Base-by-base conservation (phyloP, 1,140 invertebrate genomes). In the Cephus cinctus region DNA sequence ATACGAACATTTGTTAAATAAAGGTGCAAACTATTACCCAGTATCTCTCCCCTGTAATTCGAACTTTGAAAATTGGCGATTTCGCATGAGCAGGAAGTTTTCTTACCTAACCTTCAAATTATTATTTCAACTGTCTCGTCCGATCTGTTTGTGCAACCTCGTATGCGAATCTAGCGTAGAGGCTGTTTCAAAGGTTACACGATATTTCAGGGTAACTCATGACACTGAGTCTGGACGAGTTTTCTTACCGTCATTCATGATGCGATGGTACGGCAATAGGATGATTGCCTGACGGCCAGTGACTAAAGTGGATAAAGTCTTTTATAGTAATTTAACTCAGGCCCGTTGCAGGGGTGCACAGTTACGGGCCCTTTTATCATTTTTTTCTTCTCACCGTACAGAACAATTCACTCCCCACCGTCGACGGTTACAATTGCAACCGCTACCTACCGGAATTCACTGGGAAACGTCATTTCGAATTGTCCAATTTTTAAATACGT, bases 281-380 rank as follows among this genome's bases (percentile, higher is more conserved):
- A 73, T 73, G 68, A 75, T 75, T 73, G 68, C 66, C 51, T 52
- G 56, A 57, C 67, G 45, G 59, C 56, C 56, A 47, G 63, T 58
- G 52, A 61, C 64, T 73, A 67, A 73, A 75, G 70, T 73, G 70
- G 63, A 71, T 73, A 73, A 69, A 73, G 63, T 69, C 70, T 70
- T 67, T 65, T 66, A 63, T 54, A 61, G 61, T 64, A 67, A 66
- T 74, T 65, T 62, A 65, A 71, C 57, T 65, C 59, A 56, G 59
- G 56, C 65, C 59, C 58, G 62, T 54, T 47, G 46, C 56, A 61
- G 59, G 61, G 54, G 57, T 61, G 47, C 48, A 57, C 43, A 53
- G 39, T 50, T 52, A 38, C 19, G 49, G 52, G 49, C 53, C 56
- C 54, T 59, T 61, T 32, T 34, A 34, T 43, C 39, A 36, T 45